Evolutionary conservation across 2,888 invertebrate species (phyloP).

Genomic region (Agriotes lineatus): DNA sequence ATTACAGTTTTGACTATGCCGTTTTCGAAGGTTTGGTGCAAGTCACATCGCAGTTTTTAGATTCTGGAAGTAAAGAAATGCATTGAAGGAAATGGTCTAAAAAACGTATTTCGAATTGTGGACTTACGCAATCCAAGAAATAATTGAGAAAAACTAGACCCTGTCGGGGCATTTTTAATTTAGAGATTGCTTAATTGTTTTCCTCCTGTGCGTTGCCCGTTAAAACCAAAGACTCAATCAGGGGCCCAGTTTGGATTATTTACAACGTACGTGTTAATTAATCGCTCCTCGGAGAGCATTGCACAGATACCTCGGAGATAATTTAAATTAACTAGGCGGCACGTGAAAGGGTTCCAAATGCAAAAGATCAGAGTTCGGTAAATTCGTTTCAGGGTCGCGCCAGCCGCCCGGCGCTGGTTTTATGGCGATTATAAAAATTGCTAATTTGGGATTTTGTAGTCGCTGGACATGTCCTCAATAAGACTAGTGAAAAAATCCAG

Average conservation of each 20-base stretch:
- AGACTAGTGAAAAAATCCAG: neutral
- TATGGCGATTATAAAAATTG: constrained; percentile 17
- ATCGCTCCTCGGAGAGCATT: neutral
- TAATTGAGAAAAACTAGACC: no score
- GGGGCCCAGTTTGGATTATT: neutral
- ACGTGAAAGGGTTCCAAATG: constrained; percentile 18
- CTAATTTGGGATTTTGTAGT: neutral
- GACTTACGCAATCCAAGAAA: no score
- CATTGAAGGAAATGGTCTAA: no score
- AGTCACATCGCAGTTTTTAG: no score
- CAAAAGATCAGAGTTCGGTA: constrained; percentile 16
- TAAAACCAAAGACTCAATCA: neutral
- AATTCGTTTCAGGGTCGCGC: constrained; percentile 10
- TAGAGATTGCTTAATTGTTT: no score
- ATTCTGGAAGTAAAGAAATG: no score
- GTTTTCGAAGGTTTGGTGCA: no score
- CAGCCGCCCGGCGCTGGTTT: neutral
- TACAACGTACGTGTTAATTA: constrained; percentile 3
- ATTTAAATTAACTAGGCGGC: constrained; percentile 11
- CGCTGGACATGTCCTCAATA: constrained; percentile 14
- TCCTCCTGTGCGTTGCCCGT: no score
- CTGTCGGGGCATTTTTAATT: no score
- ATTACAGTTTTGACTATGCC: no score
- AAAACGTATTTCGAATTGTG: no score
- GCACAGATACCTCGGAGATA: neutral